Evolutionary conservation across 2,888 invertebrate genomes (phyloP), one percentile per base, ranked within the genome.

Genomic region (Latrodectus elegans): DNA sequence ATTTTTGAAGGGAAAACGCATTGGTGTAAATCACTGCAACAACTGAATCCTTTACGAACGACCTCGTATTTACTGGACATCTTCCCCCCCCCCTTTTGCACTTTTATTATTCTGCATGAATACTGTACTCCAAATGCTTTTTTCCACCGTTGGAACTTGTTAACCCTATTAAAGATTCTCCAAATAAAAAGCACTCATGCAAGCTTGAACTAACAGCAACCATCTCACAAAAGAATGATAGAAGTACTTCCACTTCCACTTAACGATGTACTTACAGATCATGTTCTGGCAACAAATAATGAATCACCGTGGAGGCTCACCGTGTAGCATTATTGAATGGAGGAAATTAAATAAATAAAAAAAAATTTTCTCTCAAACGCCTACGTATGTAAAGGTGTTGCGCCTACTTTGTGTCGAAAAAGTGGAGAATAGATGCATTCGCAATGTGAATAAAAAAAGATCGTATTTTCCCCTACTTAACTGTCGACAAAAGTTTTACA

Each of bases 101-200:
- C 6, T 38, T 38, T 38, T 38, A 38, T 38, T 38, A 38, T 38
- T 38, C 38, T 38, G 38, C 38, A 38, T 38, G 38, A 38, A 38
- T 38, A 38, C 38, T 38, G 4, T 38, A 38, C 38, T 38, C 3
- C 38, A 38, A 38, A 38, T 71, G 26, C 17, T 70, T 71, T 52
- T 83, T 76, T 53, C 71, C 65, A n/a, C 67, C 26, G 60, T 81
- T 38, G 38, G 76, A 55, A 76, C 81, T 87, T 73, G 86, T 87
- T 87, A 87, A 73, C 84, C 53, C 78, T 55, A 84, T 74, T 53
- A 77, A 81, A 76, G 73, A 76, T 75, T 67, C 60, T 73, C 73
- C 60, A 81, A 81, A 87, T 87, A 81, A 81, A 87, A 87, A 81
- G 64, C 72, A 81, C 81, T 87, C 86, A 81, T 77, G 77, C 65